Evolutionary conservation across 2,888 invertebrate genomes (phyloP).

Genomic region (Calameuta filiformis): DNA sequence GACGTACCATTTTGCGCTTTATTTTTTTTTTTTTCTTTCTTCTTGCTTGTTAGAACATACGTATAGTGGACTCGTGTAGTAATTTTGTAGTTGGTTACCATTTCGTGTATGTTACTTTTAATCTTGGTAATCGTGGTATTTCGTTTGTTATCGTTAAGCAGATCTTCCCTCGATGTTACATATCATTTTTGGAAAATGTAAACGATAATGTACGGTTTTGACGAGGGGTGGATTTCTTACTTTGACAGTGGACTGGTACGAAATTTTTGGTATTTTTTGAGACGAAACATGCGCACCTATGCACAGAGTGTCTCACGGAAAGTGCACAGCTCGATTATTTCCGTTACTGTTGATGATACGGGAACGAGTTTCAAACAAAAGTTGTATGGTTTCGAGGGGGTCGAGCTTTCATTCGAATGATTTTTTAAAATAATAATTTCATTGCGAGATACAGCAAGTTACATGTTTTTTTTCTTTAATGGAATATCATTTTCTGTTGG

Average conservation of each 20-base stretch:
- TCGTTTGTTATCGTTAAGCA: neutral
- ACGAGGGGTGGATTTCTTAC: neutral
- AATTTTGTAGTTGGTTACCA: neutral
- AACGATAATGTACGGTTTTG: neutral
- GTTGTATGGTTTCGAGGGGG: no score
- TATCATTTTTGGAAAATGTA: neutral
- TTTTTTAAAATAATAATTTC: no score
- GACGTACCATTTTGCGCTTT: neutral
- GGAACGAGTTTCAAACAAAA: no score
- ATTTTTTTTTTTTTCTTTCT: neutral
- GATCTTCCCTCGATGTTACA: neutral
- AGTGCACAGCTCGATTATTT: no score
- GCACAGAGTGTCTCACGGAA: no score
- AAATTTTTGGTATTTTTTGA: neutral
- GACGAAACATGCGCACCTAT: neutral
- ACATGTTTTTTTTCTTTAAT: no score
- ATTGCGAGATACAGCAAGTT: no score
- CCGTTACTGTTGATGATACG: no score
- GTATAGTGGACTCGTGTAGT: neutral
- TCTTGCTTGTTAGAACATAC: neutral
- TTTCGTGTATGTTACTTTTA: neutral
- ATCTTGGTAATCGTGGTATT: neutral
- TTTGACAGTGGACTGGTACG: neutral
- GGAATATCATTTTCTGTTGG: no score
- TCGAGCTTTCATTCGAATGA: no score